phyloP scores from a whole-genome alignment of 2,797 vertebrate species.

The Meda fulgida region DNA sequence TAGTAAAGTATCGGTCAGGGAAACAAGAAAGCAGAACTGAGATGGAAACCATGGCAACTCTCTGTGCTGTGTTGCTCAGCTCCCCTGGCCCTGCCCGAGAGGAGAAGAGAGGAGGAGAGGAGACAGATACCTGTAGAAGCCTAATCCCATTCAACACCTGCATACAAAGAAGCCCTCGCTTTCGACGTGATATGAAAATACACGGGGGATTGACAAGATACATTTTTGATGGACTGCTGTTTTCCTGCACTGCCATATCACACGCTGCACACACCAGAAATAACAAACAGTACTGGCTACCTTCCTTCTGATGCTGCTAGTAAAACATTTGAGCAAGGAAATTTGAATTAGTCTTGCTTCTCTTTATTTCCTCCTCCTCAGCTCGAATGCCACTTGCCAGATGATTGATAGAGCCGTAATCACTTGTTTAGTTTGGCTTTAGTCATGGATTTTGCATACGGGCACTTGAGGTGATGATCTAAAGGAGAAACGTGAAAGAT shows the following conservation, averaged over 20 bases:
- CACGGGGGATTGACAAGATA: conserved; percentile 66
- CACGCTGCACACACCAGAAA: conserved; percentile 54
- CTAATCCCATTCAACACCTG: conserved; percentile 77
- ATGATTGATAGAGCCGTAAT: conserved; percentile 55
- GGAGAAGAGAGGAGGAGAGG: conserved; percentile 55
- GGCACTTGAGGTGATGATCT: conserved; percentile 44
- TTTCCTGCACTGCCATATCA: conserved; percentile 67
- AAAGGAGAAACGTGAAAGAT: conserved; percentile 5
- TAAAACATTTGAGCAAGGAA: conserved; percentile 56
- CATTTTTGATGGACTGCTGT: conserved; percentile 69
- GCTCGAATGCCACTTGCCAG: conserved; percentile 49
- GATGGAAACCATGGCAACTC: conserved; percentile 86
- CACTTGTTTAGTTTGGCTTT: conserved; percentile 34
- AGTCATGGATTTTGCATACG: conserved; percentile 22
- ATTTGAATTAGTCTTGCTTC: conserved; percentile 56
- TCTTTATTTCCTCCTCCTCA: conserved; percentile 39
- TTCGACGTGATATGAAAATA: conserved; percentile 71
- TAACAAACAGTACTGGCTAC: conserved; percentile 26
- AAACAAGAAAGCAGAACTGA: conserved; percentile 73
- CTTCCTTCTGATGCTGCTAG: conserved; percentile 47
- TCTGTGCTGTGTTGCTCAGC: conserved; percentile 74
- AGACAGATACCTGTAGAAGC: conserved; percentile 80
- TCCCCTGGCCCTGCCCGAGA: conserved; percentile 73
- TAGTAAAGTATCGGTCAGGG: conserved; percentile 74
- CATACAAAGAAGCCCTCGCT: conserved; percentile 74